Percentiles rank a stretch among this genome's conserved stretches.
Evolutionary conservation across 2,113 vertebrate species (phyloP).

Genomic region (Micromys minutus): DNA sequence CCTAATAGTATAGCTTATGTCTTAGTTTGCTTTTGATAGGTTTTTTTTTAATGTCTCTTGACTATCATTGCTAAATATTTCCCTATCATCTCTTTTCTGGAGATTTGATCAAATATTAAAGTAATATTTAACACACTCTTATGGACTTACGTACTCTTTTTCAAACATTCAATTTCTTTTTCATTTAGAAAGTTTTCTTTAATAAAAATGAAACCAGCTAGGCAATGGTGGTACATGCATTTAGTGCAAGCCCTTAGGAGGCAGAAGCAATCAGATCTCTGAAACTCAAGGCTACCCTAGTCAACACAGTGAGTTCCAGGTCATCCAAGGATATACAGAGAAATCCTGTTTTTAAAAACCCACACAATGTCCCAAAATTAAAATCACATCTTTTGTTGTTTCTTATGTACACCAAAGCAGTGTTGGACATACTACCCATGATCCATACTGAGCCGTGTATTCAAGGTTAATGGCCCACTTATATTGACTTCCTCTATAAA

Average conservation of each 20-base stretch:
- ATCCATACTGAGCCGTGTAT: not conserved
- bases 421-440: not conserved
- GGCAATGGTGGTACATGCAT: not conserved
- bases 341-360: not conserved
- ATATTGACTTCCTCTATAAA: conserved; percentile 28
- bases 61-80: not conserved
- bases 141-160: too few species aligned
- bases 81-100: not conserved
- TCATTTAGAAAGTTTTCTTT: not conserved
- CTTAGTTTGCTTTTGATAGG: not conserved
- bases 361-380: too few species aligned
- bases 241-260: not conserved
- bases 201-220: not conserved
- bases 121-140: not conserved
- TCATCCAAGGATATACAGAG: not conserved
- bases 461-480: not conserved
- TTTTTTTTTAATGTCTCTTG: not conserved
- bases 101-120: not conserved
- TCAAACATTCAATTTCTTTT: not conserved
- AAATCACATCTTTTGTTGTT: not conserved
- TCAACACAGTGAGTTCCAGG: not conserved
- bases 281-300: not conserved
- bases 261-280: not conserved
- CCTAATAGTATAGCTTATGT: not conserved
- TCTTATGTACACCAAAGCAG: not conserved